phyloP scores from a whole-genome alignment of 1,140 invertebrate species.

The Matsumurasca onukii region DNA sequence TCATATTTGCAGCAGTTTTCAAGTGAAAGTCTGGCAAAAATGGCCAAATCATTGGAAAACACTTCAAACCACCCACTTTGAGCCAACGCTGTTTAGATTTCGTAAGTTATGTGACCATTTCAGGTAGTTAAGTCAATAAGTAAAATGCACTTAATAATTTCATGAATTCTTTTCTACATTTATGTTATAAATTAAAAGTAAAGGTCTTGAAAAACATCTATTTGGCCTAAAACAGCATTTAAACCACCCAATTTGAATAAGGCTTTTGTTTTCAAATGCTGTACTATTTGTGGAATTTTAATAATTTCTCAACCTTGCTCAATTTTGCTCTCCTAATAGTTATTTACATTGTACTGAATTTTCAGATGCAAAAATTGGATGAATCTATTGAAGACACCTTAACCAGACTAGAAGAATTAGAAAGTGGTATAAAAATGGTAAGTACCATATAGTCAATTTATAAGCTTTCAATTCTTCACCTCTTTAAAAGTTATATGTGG shows the following conservation, averaged over 20 bases:
- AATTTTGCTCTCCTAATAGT: not conserved
- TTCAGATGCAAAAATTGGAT: conserved; percentile 1
- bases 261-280: no score
- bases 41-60: no score
- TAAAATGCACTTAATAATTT: no score
- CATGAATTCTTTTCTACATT: not conserved
- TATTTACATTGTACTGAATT: not conserved
- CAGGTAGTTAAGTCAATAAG: no score
- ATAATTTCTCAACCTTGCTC: not conserved
- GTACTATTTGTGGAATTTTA: no score
- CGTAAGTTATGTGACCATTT: no score
- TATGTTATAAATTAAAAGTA: not conserved
- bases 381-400: conserved; percentile 13
- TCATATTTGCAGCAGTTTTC: no score
- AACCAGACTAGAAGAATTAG: not conserved
- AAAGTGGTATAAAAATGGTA: conserved; percentile 16
- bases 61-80: no score
- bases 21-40: no score
- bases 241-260: not conserved
- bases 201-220: not conserved
- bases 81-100: no score
- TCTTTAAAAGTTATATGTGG: no score
- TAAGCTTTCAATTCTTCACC: no score
- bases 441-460: not conserved
- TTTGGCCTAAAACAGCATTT: not conserved